Evolutionary conservation across 2,113 vertebrate species (phyloP).

Genomic region (Neopipo cinnamomea): DNA sequence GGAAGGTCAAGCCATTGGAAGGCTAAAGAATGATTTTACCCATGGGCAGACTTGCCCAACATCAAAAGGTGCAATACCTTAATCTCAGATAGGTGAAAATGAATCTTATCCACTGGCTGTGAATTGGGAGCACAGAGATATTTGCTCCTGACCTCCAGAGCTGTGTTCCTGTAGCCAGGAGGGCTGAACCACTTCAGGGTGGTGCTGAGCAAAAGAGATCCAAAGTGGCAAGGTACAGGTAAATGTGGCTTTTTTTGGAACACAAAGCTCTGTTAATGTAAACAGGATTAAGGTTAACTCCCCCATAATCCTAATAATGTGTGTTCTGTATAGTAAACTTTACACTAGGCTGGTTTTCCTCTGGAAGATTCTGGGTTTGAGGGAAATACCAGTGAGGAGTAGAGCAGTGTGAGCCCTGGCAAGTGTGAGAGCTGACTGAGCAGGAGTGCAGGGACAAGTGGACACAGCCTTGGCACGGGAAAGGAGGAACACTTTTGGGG

Average conservation of each 20-base stretch:
- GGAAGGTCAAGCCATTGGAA: background rate
- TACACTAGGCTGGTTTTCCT: background rate
- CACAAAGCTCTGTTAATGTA: slow-evolving; percentile 57
- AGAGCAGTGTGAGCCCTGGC: background rate
- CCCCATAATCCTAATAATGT: slow-evolving; percentile 44
- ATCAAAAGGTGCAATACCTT: background rate
- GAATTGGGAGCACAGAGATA: background rate
- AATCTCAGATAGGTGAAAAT: background rate
- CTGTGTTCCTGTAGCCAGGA: background rate
- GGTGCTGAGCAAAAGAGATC: background rate
- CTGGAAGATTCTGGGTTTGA: background rate
- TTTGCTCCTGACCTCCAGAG: background rate
- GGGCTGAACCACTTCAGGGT: no score
- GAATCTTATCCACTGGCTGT: background rate
- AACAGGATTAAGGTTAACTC: slow-evolving; percentile 68
- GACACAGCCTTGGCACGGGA: background rate
- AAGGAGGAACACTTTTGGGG: background rate
- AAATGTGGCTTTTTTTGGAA: slow-evolving; percentile 64
- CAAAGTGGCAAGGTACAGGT: background rate
- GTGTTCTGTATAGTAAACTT: slow-evolving; percentile 25
- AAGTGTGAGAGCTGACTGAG: background rate
- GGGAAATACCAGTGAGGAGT: background rate
- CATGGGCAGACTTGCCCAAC: background rate
- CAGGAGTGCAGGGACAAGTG: background rate
- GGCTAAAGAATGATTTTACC: background rate